Conservation (phyloP, 1,140 invertebrate species). For the Cydia amplana region DNA sequence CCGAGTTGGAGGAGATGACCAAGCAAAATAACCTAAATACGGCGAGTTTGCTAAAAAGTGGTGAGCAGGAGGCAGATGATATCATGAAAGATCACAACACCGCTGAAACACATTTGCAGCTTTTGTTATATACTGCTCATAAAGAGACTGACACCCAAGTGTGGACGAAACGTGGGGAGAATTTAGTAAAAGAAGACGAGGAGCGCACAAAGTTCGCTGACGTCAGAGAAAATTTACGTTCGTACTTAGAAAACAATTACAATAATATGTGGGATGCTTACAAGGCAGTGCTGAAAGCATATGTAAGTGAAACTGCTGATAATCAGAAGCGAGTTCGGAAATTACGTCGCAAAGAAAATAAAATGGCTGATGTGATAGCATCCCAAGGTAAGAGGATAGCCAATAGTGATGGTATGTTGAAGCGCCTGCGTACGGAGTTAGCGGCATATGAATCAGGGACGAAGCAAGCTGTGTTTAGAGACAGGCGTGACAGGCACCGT, state of each 20-base stretch:
- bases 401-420: conserved; percentile 63
- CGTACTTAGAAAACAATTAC: conserved; percentile 64
- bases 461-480: conserved; percentile 70
- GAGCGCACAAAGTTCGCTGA: conserved; percentile 60
- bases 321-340: conserved; percentile 70
- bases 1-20: conserved; percentile 59
- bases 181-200: conserved; percentile 72
- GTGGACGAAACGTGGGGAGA: conserved; percentile 70
- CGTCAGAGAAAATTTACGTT: conserved; percentile 64
- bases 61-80: conserved; percentile 51
- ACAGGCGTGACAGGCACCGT: conserved; percentile 65
- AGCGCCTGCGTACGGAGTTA: conserved; percentile 59
- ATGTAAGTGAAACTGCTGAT: conserved; percentile 62
- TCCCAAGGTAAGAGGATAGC: conserved; percentile 70
- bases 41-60: conserved; percentile 53
- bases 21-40: conserved; percentile 59
- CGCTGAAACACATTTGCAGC: conserved; percentile 70
- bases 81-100: conserved; percentile 61
- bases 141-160: conserved; percentile 60
- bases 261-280: conserved; percentile 69
- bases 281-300: conserved; percentile 66
- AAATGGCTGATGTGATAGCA: conserved; percentile 74
- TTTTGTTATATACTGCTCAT: conserved; percentile 63
- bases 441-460: conserved; percentile 69
- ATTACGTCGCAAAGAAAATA: conserved; percentile 68